Conservation (phyloP, 2,113 vertebrate genomes). For the Oncorhynchus kisutch region DNA sequence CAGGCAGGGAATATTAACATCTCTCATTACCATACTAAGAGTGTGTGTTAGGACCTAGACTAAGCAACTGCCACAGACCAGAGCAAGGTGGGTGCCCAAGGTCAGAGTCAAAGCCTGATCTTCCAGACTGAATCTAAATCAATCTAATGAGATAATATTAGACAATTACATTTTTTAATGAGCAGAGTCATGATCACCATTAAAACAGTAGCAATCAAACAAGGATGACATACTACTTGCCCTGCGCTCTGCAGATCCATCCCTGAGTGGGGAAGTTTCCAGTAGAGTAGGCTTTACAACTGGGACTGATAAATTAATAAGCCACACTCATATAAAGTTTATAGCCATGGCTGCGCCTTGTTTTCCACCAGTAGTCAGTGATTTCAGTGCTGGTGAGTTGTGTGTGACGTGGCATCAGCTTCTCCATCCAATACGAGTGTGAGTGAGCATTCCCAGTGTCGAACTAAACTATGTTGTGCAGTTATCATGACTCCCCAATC, state of each 20-base stretch:
- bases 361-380: not conserved
- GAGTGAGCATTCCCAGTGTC: no score
- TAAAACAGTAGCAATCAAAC: not conserved
- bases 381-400: not conserved
- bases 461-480: not conserved
- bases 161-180: not conserved
- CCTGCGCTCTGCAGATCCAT: not conserved
- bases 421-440: not conserved
- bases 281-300: not conserved
- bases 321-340: not conserved
- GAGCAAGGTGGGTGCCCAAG: constrained; percentile 45
- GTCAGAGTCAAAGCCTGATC: constrained; percentile 33
- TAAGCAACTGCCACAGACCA: constrained; percentile 46
- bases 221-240: not conserved
- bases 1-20: constrained; percentile 50
- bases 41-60: constrained; percentile 41
- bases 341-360: not conserved
- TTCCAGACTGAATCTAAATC: constrained; percentile 16
- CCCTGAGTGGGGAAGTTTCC: not conserved
- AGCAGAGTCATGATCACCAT: not conserved
- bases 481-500: not conserved
- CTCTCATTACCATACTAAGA: constrained; percentile 51
- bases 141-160: not conserved
- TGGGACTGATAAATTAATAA: not conserved
- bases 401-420: not conserved